Evolutionary conservation across 2,888 invertebrate species (phyloP).

Genomic region (Polietes domitor): DNA sequence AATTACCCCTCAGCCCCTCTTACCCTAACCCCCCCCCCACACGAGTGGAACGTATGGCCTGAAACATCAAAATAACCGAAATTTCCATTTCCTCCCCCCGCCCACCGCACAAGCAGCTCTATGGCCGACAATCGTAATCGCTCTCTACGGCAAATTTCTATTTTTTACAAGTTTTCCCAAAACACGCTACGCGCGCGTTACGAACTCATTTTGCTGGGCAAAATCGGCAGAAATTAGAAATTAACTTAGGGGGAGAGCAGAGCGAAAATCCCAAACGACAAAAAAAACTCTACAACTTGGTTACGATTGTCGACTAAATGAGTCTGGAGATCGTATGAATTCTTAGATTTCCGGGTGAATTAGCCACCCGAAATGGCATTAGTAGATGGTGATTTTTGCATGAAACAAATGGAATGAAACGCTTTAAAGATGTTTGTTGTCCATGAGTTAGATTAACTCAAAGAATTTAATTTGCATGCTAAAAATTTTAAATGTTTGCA

Average conservation of each 20-base stretch:
- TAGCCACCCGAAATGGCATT: no score
- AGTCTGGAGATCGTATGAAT: no score
- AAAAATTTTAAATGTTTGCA: no score
- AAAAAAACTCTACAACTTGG: background rate
- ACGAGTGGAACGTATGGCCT: background rate
- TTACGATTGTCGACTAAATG: background rate
- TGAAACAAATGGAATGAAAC: no score
- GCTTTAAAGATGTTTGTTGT: no score
- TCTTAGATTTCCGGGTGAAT: no score
- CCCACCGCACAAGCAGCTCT: no score
- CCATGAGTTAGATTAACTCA: no score
- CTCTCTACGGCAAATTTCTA: background rate
- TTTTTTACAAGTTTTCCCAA: background rate
- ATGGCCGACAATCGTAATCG: conserved; percentile 1
- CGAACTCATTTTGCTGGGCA: background rate
- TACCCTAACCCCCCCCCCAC: background rate
- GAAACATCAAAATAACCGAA: background rate
- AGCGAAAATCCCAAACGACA: background rate
- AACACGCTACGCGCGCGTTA: no score
- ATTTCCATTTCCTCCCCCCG: background rate
- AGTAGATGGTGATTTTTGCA: no score
- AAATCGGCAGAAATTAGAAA: conserved; percentile 5
- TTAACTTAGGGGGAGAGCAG: background rate
- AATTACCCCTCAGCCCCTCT: background rate
- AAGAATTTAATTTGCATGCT: no score